Evolutionary conservation across 1,140 invertebrate species (phyloP).

Genomic region (Pteromalus puparum): DNA sequence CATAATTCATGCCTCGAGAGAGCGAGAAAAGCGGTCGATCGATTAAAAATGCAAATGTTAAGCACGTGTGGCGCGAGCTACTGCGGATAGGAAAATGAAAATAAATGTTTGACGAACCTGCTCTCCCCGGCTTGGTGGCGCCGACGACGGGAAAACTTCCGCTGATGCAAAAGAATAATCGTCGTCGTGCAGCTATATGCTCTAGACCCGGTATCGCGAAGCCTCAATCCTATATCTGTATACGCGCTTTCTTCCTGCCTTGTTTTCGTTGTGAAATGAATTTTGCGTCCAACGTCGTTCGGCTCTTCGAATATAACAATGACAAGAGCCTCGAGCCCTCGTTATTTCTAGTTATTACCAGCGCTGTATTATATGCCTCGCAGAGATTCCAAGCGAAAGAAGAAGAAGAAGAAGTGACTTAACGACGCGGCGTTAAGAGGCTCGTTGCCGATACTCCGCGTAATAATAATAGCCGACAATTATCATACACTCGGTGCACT

Average conservation of each 20-base stretch:
- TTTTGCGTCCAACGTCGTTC: no score
- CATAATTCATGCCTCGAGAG: conserved; percentile 12
- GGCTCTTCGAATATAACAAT: no score
- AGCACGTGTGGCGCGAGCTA: no score
- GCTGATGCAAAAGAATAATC: not conserved
- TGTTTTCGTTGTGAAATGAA: no score
- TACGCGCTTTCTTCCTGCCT: no score
- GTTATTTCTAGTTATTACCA: no score
- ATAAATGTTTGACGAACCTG: conserved; percentile 30
- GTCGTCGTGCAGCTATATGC: no score
- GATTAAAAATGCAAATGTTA: conserved; percentile 26
- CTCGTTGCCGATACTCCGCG: conserved; percentile 14
- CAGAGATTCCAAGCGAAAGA: not conserved
- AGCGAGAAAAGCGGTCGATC: not conserved
- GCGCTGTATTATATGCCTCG: no score
- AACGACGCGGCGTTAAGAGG: conserved; percentile 2
- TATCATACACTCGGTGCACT: not conserved
- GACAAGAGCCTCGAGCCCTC: no score
- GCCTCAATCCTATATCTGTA: no score
- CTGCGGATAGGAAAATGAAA: not conserved
- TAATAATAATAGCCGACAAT: conserved; percentile 30
- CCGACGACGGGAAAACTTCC: not conserved
- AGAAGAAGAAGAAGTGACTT: not conserved
- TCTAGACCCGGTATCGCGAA: not conserved
- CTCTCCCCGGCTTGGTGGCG: not conserved